A percentile compares a stretch with the other conserved stretches of the same genome.
phyloP scores from a whole-genome alignment of 2,113 vertebrate genomes.

The Morone chrysops region DNA sequence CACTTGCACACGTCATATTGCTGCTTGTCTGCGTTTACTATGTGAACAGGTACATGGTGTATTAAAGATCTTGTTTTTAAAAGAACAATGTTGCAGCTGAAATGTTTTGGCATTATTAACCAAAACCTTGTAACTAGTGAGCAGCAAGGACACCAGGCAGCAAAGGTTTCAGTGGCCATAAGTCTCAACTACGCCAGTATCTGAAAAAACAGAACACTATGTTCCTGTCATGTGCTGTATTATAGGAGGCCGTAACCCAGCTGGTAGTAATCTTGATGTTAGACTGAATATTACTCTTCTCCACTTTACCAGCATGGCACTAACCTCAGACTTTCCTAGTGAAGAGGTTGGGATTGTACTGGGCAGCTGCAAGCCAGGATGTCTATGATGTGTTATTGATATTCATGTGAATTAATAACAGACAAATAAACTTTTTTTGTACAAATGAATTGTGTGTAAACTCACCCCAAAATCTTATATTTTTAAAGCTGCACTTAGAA shows the following conservation, averaged over 20 bases:
- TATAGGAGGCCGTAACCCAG: not conserved
- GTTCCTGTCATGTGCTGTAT: not conserved
- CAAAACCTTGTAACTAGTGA: not conserved
- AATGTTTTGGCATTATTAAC: not conserved
- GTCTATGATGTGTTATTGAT: not conserved
- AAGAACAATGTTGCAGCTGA: not conserved
- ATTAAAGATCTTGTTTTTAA: not conserved
- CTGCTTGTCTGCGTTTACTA: not conserved
- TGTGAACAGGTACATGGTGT: not conserved
- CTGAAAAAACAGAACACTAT: no score
- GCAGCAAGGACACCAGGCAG: no score
- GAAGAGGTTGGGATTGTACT: not conserved
- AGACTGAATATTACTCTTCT: not conserved
- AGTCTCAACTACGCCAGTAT: not conserved
- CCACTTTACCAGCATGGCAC: not conserved
- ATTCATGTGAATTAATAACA: not conserved
- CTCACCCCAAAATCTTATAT: no score
- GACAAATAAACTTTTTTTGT: not conserved
- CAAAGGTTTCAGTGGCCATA: no score
- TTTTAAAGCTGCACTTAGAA: no score
- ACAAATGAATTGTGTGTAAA: not conserved
- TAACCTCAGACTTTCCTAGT: not conserved
- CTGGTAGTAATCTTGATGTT: not conserved
- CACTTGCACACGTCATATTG: not conserved
- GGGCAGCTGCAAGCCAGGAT: not conserved